A percentile compares a stretch with the other conserved stretches of the same genome.
Conservation (phyloP, 2,113 vertebrate species). For the Chamaea fasciata region DNA sequence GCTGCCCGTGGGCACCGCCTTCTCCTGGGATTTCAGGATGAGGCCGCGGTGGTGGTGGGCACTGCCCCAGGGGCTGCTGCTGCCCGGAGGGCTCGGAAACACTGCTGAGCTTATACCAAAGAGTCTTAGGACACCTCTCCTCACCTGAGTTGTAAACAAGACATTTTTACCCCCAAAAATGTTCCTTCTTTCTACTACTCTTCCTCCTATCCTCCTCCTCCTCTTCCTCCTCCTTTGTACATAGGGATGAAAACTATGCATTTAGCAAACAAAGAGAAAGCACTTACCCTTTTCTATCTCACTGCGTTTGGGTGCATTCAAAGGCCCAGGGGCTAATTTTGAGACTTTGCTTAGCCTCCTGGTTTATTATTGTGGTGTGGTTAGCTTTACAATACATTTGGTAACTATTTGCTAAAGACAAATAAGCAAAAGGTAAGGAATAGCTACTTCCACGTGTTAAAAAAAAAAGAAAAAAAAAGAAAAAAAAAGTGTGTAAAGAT, state of each 20-base stretch:
- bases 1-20: background rate
- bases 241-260: conserved; percentile 85
- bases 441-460: conserved; percentile 81
- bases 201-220: conserved; percentile 44
- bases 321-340: conserved; percentile 66
- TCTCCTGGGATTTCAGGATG: background rate
- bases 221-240: conserved; percentile 71
- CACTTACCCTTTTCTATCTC: conserved; percentile 81
- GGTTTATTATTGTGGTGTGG: conserved; percentile 84
- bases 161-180: conserved; percentile 36
- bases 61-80: background rate
- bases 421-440: conserved; percentile 83
- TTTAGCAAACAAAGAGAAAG: conserved; percentile 97
- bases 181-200: conserved; percentile 45
- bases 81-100: conserved; percentile 20
- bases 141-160: conserved; percentile 53
- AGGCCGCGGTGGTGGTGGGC: background rate
- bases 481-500: conserved; percentile 82
- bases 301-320: conserved; percentile 77
- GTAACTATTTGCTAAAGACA: conserved; percentile 83
- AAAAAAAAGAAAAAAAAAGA: conserved; percentile 4
- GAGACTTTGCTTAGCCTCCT: conserved; percentile 78
- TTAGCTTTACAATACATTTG: conserved; percentile 86
- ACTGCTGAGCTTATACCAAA: conserved; percentile 74
- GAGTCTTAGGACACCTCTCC: conserved; percentile 71